Evolutionary conservation across 2,888 invertebrate species (phyloP), one percentile per base, ranked within the genome.

Genomic region (Dinocampus coccinellae): DNA sequence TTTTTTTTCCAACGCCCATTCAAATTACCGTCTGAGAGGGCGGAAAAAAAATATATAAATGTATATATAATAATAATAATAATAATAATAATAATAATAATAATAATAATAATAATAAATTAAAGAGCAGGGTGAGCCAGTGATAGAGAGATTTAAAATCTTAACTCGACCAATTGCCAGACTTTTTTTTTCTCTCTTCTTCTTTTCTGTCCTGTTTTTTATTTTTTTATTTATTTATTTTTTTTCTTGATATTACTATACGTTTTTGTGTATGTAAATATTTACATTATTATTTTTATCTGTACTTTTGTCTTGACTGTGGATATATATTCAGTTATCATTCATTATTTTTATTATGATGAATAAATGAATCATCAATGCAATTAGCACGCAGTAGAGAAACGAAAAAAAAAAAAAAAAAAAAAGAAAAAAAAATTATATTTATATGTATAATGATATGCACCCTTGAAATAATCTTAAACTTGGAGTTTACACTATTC

Each of bases 311-410:
- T n/a, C n/a, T n/a, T n/a, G n/a, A n/a, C n/a, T n/a, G n/a, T n/a
- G n/a, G n/a, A n/a, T n/a, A n/a, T 16, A n/a, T n/a, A 4, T 13
- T 42, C 6, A 2, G 42, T 42, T 63, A 63, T 47, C 42, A n/a
- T 64, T 42, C 42, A 29, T 47, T 47, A n/a, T 20, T 20, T 16
- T 47, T 20, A 47, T 16, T 47, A 20, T 6, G 20, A 47, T 34
- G 68, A 68, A 68, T 68, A 68, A 68, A 68, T 68, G 68, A 68
- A 68, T 68, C 39, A 68, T 55, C 69, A 62, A 69, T 69, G 61
- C 36, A 69, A 69, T 69, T 69, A 69, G 57, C 53, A 13, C 55
- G 34, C 58, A n/a, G 22, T 52, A 39, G 16, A 42, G 20, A 52
- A 6, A 7, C 16, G 47, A 47, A 7, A 47, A n/a, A 16, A n/a